Evolutionary conservation across 2,113 vertebrate species (phyloP).

Genomic region (Macrotus californicus): DNA sequence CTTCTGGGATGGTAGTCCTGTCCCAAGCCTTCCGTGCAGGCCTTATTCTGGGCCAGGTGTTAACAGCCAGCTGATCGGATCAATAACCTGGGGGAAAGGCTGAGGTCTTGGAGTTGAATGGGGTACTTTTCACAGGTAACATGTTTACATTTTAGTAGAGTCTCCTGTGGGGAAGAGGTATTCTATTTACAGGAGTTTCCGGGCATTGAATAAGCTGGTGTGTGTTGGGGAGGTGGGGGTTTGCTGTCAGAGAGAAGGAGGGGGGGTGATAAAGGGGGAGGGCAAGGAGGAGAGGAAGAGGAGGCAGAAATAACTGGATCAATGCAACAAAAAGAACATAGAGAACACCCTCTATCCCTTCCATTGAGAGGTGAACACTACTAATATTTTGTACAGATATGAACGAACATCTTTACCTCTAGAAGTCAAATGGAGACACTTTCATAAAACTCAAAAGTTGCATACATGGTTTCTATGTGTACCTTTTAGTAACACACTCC

Average conservation of each 20-base stretch:
- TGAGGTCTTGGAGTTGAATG: neutral
- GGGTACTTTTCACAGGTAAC: neutral
- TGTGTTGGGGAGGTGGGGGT: too few species aligned
- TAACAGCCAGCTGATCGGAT: neutral
- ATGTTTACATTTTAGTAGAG: neutral
- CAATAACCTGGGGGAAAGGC: neutral
- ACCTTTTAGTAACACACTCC: neutral
- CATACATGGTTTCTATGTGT: neutral
- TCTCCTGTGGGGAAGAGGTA: neutral
- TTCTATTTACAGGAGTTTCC: neutral
- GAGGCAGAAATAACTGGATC: neutral
- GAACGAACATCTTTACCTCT: neutral
- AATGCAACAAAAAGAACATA: neutral
- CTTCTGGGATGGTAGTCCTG: neutral
- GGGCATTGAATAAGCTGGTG: neutral
- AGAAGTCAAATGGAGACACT: neutral
- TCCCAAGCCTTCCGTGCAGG: neutral
- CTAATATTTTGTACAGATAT: neutral
- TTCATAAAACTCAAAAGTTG: neutral
- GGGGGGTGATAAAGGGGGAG: neutral
- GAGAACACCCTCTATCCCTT: neutral
- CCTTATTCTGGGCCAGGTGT: neutral
- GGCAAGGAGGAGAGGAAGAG: neutral
- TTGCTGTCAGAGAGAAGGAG: neutral
- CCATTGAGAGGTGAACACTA: neutral